A percentile compares a stretch with the other conserved stretches of the same genome.
Conservation (phyloP, 1,140 invertebrate genomes). For the Drosophila lowei region DNA sequence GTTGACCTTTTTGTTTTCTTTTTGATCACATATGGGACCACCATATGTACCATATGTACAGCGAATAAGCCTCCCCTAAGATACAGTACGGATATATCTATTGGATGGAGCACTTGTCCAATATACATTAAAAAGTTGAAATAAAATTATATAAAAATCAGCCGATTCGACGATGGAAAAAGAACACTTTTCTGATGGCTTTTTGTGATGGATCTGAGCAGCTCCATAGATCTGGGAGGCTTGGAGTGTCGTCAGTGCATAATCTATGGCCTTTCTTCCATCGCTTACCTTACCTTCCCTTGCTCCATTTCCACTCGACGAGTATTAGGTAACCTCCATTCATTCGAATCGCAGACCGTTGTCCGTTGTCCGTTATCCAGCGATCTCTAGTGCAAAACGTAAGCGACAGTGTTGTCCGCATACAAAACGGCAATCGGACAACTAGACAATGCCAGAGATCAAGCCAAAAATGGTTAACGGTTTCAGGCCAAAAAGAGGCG, state of each 20-base stretch:
- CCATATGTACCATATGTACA: neutral
- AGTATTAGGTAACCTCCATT: slow-evolving; percentile 39
- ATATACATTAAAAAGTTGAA: no score
- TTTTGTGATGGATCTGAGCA: no score
- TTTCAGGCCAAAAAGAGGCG: slow-evolving; percentile 5
- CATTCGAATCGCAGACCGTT: slow-evolving; percentile 15
- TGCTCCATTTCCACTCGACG: neutral
- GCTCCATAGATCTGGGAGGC: no score
- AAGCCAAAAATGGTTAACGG: slow-evolving; percentile 46
- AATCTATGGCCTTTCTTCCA: no score
- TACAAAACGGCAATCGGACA: slow-evolving; percentile 23
- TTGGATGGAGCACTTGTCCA: no score
- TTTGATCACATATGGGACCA: neutral
- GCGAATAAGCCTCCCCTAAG: neutral
- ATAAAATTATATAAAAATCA: no score
- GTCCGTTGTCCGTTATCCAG: slow-evolving; percentile 21
- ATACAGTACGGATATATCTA: no score
- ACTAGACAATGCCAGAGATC: slow-evolving; percentile 43
- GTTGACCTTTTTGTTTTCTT: slow-evolving; percentile 28
- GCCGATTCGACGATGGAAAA: no score
- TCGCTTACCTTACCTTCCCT: no score
- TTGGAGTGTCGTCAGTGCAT: no score
- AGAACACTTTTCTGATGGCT: no score
- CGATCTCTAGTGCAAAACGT: slow-evolving; percentile 38
- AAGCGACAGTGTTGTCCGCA: slow-evolving; percentile 16